Evolutionary conservation across 2,797 vertebrate species (phyloP).

Genomic region (Chelon labrosus): DNA sequence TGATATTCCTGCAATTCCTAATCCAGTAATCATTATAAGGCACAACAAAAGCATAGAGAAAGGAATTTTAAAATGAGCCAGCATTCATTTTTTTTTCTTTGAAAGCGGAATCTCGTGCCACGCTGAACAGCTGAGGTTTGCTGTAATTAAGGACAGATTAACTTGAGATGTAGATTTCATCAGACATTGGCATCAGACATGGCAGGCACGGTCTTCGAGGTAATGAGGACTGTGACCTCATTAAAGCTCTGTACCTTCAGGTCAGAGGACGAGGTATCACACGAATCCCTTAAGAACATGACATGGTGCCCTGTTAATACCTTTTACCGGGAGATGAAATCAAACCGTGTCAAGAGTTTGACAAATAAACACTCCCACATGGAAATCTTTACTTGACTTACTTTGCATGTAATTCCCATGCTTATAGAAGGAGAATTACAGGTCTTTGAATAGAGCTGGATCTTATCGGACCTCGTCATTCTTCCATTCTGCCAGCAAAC

Average conservation of each 20-base stretch:
- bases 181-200: conserved; percentile 25
- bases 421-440: no score
- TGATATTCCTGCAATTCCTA: not conserved
- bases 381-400: conserved; percentile 1
- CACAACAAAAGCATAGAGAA: not conserved
- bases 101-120: not conserved
- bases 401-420: no score
- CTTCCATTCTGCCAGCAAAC: no score
- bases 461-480: no score
- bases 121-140: conserved; percentile 17
- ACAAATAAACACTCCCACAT: not conserved
- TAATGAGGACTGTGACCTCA: conserved; percentile 40
- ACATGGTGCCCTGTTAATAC: conserved; percentile 47
- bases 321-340: conserved; percentile 26
- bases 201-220: conserved; percentile 29
- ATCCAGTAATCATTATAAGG: not conserved
- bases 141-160: conserved; percentile 38
- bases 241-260: conserved; percentile 38
- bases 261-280: conserved; percentile 35
- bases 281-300: conserved; percentile 29
- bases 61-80: not conserved
- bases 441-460: no score
- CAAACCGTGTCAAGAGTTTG: conserved; percentile 25
- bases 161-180: conserved; percentile 31
- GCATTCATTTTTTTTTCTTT: not conserved